Conservation (phyloP, 1,140 invertebrate species). For the Leucophenga varia region DNA sequence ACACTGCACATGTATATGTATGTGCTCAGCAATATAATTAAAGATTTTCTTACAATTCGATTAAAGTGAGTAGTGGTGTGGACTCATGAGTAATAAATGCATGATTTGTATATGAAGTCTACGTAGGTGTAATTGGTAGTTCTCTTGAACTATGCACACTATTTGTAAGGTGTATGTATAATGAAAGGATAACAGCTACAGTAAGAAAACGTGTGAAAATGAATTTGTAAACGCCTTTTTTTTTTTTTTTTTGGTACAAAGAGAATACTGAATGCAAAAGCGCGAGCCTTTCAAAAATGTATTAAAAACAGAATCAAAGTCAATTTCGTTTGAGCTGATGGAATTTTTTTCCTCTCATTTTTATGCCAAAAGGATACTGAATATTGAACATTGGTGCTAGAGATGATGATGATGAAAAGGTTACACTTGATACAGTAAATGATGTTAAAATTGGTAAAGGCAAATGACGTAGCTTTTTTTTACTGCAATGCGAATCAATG, state of each 20-base stretch:
- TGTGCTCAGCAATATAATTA: no score
- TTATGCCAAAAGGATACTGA: background rate
- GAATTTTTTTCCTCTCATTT: no score
- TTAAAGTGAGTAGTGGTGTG: no score
- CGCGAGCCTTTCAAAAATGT: constrained; percentile 35
- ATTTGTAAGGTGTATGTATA: no score
- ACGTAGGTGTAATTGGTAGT: no score
- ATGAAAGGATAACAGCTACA: background rate
- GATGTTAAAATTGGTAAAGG: background rate
- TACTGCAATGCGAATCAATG: constrained; percentile 34
- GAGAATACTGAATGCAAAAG: constrained; percentile 49
- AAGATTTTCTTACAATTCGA: no score
- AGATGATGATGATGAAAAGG: no score
- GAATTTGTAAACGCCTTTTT: constrained; percentile 4
- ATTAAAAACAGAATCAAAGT: constrained; percentile 17
- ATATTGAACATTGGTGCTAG: background rate
- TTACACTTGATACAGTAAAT: no score
- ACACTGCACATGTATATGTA: no score
- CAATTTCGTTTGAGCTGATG: constrained; percentile 12
- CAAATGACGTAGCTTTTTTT: background rate
- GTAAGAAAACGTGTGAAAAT: constrained; percentile 1
- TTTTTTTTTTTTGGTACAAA: constrained; percentile 25
- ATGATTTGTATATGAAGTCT: no score
- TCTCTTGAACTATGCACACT: no score
- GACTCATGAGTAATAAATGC: no score